Conservation (phyloP, 2,888 invertebrate species). For the Megamerina dolium region DNA sequence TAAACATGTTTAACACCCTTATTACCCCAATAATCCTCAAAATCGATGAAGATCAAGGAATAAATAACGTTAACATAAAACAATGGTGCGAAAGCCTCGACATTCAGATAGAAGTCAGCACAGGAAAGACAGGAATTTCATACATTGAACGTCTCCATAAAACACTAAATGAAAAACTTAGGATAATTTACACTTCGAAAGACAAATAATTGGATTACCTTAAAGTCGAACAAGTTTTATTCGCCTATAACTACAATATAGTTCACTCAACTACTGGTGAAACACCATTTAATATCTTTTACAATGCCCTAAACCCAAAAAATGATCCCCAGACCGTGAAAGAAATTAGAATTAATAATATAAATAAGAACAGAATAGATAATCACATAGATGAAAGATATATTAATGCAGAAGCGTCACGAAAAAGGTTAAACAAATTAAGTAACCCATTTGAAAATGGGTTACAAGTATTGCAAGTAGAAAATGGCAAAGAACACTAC, state of each 20-base stretch:
- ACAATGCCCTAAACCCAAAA: conserved; percentile 3
- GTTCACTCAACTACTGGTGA: conserved; percentile 8
- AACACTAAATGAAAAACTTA: conserved; percentile 15
- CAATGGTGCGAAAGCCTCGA: conserved; percentile 6
- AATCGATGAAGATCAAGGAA: conserved; percentile 11
- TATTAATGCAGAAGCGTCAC: too few relatives aligned
- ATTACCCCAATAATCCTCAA: conserved; percentile 11
- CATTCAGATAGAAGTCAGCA: conserved; percentile 12
- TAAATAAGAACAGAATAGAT: conserved; percentile 7
- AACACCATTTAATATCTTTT: conserved; percentile 9
- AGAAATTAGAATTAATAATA: conserved; percentile 7
- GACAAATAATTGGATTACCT: conserved; percentile 5
- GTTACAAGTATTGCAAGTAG: conserved; percentile 3
- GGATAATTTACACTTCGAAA: conserved; percentile 11
- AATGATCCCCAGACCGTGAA: too few relatives aligned
- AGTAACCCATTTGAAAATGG: conserved; percentile 7
- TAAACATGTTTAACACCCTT: conserved; percentile 12
- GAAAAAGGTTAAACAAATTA: conserved; percentile 7
- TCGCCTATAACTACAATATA: conserved; percentile 10
- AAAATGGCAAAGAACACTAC: conserved; percentile 6
- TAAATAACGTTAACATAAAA: conserved; percentile 14
- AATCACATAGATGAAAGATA: conserved; percentile 8
- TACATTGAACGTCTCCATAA: conserved; percentile 16
- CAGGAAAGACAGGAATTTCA: conserved; percentile 15
- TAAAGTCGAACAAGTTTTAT: conserved; percentile 7